Base-by-base conservation (phyloP, 2,888 invertebrate genomes). In the Gisinianus flammeolus region DNA sequence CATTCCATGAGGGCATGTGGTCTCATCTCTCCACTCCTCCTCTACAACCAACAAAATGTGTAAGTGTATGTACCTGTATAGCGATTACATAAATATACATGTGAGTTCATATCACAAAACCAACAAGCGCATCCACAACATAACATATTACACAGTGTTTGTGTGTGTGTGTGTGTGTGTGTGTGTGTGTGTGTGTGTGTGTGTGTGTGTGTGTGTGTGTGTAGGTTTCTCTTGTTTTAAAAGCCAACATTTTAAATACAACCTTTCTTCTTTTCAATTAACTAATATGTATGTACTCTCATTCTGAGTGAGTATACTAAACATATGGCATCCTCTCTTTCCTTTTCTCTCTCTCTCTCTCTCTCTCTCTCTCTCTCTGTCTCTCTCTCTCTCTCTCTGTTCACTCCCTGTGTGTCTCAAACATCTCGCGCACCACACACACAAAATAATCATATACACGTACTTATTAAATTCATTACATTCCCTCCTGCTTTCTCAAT, bases 1-100 rank as follows among this genome's bases (percentile, higher is more conserved):
- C 68, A 10, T 35, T 35, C 35, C 33, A 19, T 68, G 31, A 35
- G 68, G 68, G 68, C 68, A 73, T 62, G 73, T 73, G 73, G 73
- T 62, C 64, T 73, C 62, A 62, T 73, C 35, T 62, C 62, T 26
- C 73, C 64, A 56, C 73, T 73, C 73, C 73, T 56, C 73, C 73
- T 73, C 73, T 31, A 28, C 12, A 54, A 52, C 24, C 26, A 44
- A 26, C 16, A 70, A n/a, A 44, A 44, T 44, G 19, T 44, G 44
- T 44, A 44, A 44, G 3, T n/a, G n/a, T n/a, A 35, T 35, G 19
- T 44, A 44, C 19, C 44, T 44, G 16, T 44, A 44, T 4, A 44
- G 44, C 12, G 12, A 16, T 44, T 44, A 44, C 44, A 16, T 44
- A 19, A 2, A 44, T 12, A 44, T 44, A 44, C 16, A 44, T 44